Percentiles rank a stretch among this genome's conserved stretches.
phyloP scores from a whole-genome alignment of 2,797 vertebrate species.

The Propithecus deckenii region DNA sequence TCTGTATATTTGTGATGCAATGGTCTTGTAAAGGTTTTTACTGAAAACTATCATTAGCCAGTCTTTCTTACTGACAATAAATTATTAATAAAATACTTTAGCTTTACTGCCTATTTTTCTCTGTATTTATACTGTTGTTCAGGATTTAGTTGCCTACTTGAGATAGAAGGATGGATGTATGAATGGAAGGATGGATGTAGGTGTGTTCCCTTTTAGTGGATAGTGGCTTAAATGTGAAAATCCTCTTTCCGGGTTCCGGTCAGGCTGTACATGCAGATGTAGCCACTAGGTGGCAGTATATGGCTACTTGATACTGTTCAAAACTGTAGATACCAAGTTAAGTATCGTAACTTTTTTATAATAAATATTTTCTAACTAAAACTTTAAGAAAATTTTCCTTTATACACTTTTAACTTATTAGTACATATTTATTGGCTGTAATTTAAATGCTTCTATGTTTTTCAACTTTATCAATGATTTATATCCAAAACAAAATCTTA shows the following conservation, averaged over 20 bases:
- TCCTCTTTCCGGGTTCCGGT: slow-evolving; percentile 1
- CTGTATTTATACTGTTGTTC: slow-evolving; percentile 39
- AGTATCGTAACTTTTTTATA: neutral
- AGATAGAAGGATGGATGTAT: neutral
- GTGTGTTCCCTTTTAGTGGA: neutral
- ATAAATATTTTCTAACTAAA: neutral
- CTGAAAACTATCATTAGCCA: slow-evolving; percentile 98
- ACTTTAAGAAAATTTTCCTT: neutral
- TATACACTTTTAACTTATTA: neutral
- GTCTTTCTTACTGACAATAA: slow-evolving; percentile 99
- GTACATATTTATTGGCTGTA: neutral
- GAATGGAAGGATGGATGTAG: neutral
- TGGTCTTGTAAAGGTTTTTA: slow-evolving; percentile 99
- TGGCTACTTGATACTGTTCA: slow-evolving; percentile 6
- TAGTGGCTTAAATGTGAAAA: neutral
- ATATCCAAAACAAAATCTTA: neutral
- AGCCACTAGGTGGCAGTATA: slow-evolving; percentile 81
- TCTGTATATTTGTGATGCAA: slow-evolving; percentile 94
- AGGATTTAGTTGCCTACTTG: neutral
- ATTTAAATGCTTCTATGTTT: neutral
- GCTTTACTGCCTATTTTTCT: slow-evolving; percentile 80
- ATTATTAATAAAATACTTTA: slow-evolving; percentile 98
- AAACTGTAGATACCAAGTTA: neutral
- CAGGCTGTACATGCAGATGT: slow-evolving; percentile 31
- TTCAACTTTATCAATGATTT: neutral